A percentile compares a stretch with the other conserved stretches of the same genome.
Evolutionary conservation across 2,888 invertebrate species (phyloP).

Genomic region (Drosophila nr. perissopoda): DNA sequence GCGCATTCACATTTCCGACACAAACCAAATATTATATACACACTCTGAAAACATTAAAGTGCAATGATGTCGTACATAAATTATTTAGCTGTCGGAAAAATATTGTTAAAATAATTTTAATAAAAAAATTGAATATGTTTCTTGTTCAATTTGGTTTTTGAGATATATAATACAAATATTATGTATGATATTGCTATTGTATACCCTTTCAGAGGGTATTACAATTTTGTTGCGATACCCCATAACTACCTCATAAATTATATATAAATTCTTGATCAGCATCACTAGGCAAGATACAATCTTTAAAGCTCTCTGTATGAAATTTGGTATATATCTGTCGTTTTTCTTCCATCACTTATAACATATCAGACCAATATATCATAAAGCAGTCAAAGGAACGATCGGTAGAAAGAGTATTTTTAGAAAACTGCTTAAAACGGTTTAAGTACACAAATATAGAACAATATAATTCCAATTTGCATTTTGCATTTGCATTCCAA

Average conservation of each 20-base stretch:
- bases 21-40: neutral
- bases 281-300: neutral
- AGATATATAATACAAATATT: neutral
- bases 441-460: neutral
- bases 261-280: neutral
- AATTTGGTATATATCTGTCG: neutral
- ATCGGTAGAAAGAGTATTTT: neutral
- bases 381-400: neutral
- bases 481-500: too few species aligned
- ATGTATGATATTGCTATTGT: neutral
- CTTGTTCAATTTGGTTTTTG: neutral
- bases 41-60: neutral
- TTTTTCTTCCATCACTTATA: neutral
- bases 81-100: neutral
- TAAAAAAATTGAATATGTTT: neutral
- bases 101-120: neutral
- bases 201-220: neutral
- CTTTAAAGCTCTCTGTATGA: neutral
- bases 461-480: neutral
- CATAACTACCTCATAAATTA: neutral
- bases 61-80: neutral
- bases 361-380: neutral
- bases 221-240: neutral
- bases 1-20: constrained; percentile 16
- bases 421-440: neutral